A percentile compares a stretch with the other conserved stretches of the same genome.
These are phyloP conservation scores for Laodelphax striatellus DNA, from an alignment of 1,140 invertebrate genomes.

Conservation along the genomic window DNA sequence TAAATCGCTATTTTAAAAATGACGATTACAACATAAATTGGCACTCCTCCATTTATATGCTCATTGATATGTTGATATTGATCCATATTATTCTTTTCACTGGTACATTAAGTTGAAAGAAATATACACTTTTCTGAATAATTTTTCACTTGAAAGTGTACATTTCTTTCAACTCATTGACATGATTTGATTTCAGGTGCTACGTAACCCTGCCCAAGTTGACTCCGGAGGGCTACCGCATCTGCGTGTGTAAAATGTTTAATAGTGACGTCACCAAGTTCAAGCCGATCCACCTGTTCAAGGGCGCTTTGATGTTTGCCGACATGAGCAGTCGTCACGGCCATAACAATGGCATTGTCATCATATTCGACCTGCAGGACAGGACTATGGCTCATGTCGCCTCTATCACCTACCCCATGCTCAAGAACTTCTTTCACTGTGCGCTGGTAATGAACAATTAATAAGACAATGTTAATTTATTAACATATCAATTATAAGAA, in stretches of 20 bases:
- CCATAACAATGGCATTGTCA: not conserved
- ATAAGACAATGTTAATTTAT: too few relatives aligned
- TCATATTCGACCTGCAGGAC: not conserved
- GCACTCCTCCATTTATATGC: too few relatives aligned
- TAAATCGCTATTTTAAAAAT: too few relatives aligned
- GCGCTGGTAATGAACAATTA: not conserved
- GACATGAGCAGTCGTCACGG: not conserved
- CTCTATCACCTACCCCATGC: not conserved
- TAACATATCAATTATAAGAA: too few relatives aligned
- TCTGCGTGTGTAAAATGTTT: not conserved
- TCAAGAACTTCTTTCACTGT: not conserved
- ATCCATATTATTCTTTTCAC: too few relatives aligned
- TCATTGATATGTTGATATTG: too few relatives aligned
- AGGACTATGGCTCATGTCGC: not conserved
- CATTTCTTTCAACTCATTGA: too few relatives aligned
- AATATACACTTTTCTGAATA: too few relatives aligned
- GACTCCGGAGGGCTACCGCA: not conserved
- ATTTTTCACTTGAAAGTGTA: too few relatives aligned
- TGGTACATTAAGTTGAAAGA: too few relatives aligned
- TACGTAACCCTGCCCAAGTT: not conserved
- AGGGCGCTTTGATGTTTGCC: not conserved
- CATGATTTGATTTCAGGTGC: not conserved
- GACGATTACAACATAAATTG: too few relatives aligned
- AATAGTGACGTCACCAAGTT: not conserved
- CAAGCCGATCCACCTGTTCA: not conserved